Conservation (phyloP, 2,113 vertebrate genomes). For the Prochilodus magdalenae region DNA sequence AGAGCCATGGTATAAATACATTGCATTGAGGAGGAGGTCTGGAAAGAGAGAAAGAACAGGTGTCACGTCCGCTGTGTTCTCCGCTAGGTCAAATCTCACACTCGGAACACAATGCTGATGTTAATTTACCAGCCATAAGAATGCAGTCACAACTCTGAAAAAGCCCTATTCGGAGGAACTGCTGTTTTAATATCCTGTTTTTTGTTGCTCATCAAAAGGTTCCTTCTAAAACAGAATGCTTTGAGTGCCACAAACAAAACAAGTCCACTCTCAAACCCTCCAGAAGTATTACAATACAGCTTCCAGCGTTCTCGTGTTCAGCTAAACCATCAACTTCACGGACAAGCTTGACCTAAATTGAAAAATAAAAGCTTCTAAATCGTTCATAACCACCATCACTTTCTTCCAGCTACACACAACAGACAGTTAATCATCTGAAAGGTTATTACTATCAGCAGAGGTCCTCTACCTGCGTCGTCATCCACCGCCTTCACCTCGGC, state of each 20-base stretch:
- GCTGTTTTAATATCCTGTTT: neutral
- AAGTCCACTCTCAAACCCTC: no score
- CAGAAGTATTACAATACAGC: no score
- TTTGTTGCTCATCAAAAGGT: neutral
- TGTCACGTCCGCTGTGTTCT: slow-evolving; percentile 54
- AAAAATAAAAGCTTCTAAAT: no score
- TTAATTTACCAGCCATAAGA: neutral
- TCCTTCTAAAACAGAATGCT: no score
- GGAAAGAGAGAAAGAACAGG: slow-evolving; percentile 68
- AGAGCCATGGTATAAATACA: slow-evolving; percentile 59
- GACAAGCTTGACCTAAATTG: no score
- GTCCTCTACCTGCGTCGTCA: slow-evolving; percentile 56
- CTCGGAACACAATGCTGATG: neutral
- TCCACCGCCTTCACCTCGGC: slow-evolving; percentile 45
- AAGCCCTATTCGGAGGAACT: no score
- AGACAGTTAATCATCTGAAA: neutral
- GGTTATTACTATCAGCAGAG: neutral
- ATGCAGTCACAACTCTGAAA: neutral
- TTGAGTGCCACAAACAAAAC: no score
- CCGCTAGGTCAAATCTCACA: slow-evolving; percentile 53
- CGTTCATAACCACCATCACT: neutral
- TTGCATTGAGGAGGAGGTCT: slow-evolving; percentile 28
- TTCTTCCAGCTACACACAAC: no score
- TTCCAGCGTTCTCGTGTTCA: no score
- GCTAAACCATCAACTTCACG: no score